Percentiles rank a stretch among this genome's conserved stretches.
These are phyloP conservation scores for Sesia apiformis DNA, from an alignment of 2,888 invertebrate genomes.

Conservation along the genomic window DNA sequence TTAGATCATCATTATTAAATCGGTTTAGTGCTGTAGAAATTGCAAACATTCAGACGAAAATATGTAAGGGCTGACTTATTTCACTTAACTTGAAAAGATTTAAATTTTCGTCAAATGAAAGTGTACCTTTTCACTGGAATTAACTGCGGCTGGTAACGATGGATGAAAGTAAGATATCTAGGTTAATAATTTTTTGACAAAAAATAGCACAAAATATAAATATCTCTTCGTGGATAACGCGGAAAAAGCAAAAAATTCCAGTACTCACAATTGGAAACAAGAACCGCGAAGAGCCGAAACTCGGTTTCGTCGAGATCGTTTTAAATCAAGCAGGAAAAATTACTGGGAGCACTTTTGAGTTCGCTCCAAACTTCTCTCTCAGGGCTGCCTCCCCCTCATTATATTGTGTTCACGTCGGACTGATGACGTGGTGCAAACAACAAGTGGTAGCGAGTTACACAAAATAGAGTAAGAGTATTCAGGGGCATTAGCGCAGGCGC, in stretches of 20 bases:
- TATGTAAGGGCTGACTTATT: no score
- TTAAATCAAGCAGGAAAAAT: conserved; percentile 65
- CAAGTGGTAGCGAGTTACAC: conserved; percentile 1
- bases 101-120: no score
- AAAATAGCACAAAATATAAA: no score
- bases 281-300: conserved; percentile 35
- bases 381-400: conserved; percentile 42
- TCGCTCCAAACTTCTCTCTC: conserved; percentile 54
- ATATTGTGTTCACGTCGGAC: conserved; percentile 64
- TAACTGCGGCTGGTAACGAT: no score
- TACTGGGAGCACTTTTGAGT: conserved; percentile 60
- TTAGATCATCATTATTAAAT: no score
- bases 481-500: no score
- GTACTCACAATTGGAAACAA: conserved; percentile 23
- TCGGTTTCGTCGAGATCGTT: conserved; percentile 49
- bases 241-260: conserved; percentile 10
- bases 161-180: no score
- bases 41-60: no score
- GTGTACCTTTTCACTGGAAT: no score
- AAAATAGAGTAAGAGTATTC: background rate
- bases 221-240: background rate
- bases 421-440: conserved; percentile 6
- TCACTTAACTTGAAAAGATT: no score
- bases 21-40: no score
- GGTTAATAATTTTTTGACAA: no score